Conservation (phyloP, 2,888 invertebrate species). For the Alcis repandata region DNA sequence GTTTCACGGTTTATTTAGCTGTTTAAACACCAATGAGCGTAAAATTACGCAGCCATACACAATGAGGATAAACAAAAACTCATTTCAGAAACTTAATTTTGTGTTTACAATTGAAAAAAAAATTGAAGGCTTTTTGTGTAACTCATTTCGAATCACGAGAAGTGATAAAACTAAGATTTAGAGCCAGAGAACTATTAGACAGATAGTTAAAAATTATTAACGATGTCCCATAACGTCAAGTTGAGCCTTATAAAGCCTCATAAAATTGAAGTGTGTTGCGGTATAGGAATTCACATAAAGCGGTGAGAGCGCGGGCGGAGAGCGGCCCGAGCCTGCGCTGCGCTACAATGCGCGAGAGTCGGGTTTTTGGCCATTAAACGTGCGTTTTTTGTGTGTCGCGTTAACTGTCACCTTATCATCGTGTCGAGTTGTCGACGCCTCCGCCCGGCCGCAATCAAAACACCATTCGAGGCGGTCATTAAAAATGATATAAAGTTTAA, state of each 20-base stretch:
- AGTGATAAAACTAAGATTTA: constrained; percentile 54
- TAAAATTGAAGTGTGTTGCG: constrained; percentile 79
- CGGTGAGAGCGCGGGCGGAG: constrained; percentile 49
- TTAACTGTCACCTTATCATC: constrained; percentile 83
- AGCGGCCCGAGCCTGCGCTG: constrained; percentile 19
- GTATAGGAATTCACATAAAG: constrained; percentile 80
- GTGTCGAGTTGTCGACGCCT: constrained; percentile 87
- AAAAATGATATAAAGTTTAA: constrained; percentile 86
- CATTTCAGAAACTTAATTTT: constrained; percentile 34
- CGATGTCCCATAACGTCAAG: constrained; percentile 69
- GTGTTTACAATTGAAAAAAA: constrained; percentile 39
- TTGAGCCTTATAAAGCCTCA: constrained; percentile 72
- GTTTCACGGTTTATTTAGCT: constrained; percentile 83
- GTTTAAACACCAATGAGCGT: constrained; percentile 78
- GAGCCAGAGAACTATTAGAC: constrained; percentile 65
- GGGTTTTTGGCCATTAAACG: constrained; percentile 79
- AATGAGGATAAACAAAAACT: constrained; percentile 63
- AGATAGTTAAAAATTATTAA: constrained; percentile 74
- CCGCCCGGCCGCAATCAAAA: constrained; percentile 85
- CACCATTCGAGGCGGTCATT: constrained; percentile 83
- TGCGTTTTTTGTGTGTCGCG: constrained; percentile 79
- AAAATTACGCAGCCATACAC: constrained; percentile 71
- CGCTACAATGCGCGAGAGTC: constrained; percentile 60
- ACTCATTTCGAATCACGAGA: constrained; percentile 42
- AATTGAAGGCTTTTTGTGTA: constrained; percentile 35